Evolutionary conservation across 2,888 invertebrate species (phyloP), one percentile per base, ranked within the genome.

Genomic region (Frankliniella fusca): DNA sequence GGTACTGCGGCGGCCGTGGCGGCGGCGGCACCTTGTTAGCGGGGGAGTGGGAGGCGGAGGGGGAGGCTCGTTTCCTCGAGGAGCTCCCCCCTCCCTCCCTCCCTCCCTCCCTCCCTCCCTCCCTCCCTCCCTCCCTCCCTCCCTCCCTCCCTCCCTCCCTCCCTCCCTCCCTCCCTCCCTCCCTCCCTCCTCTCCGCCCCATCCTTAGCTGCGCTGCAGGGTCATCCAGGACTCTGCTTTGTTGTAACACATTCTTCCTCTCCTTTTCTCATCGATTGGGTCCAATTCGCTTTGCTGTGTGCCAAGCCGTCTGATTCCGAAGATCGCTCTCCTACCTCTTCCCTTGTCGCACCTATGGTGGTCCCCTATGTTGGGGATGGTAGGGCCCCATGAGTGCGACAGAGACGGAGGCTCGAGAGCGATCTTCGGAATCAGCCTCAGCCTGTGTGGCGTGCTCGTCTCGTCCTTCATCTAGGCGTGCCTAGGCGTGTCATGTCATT

Each of bases 181-280:
- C 27, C 27, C 8, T 12, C 23, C 27, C 70, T 9, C 70, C 12
- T 10, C 70, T 23, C 10, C n/a, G n/a, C 12, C 70, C 23, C 23
- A n/a, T 5, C 23, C 9, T 23, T 9, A 27, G 70, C 38, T 38
- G 5, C 38, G 38, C 38, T 38, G 38, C 38, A 38, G 38, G 38
- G 38, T 38, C 38, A 38, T 38, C 38, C 38, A 38, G 38, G 38
- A 38, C 5, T 38, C 23, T 76, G 70, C 70, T 76, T 76, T 76
- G 70, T 76, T 76, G 70, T 76, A 76, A 76, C 70, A 23, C 70
- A 76, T 76, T 76, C 70, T 27, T 76, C 70, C 54, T 54, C 54
- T 54, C 20, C 54, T 20, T 54, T 54, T 54, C 54, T 54, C 54
- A 20, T 54, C 20, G 54, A 54, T 54, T 38, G 38, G 38, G 38